Evolutionary conservation across 2,113 vertebrate species (phyloP).

Genomic region (Eurypyga helias): DNA sequence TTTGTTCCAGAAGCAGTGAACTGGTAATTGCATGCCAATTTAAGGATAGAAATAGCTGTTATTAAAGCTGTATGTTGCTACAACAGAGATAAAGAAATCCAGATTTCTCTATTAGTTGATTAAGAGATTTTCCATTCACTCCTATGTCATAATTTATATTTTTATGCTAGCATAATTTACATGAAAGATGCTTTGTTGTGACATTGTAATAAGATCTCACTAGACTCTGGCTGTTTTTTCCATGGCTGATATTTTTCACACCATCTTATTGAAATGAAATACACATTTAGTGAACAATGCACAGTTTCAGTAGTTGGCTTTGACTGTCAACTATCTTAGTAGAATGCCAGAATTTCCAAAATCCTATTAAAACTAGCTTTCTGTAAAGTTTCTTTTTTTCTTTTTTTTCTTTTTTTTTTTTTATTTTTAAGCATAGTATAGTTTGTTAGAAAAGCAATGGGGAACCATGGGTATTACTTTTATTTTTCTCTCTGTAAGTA

Average conservation of each 20-base stretch:
- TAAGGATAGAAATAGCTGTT: background rate
- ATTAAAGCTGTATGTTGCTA: background rate
- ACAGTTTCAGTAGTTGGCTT: background rate
- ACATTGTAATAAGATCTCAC: background rate
- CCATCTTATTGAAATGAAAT: slow-evolving; percentile 4
- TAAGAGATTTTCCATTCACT: background rate
- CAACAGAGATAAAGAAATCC: background rate
- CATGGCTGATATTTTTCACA: background rate
- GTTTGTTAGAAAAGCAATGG: slow-evolving; percentile 18
- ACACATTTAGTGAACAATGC: background rate
- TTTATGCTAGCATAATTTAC: background rate
- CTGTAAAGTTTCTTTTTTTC: background rate
- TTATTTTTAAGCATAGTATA: too few species aligned
- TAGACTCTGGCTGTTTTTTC: background rate
- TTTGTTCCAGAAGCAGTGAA: slow-evolving; percentile 4
- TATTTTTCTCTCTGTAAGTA: slow-evolving; percentile 8
- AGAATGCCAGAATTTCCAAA: background rate
- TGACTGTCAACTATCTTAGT: background rate
- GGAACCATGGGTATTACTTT: background rate
- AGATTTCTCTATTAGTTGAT: background rate
- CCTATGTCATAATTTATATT: background rate
- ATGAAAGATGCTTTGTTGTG: background rate
- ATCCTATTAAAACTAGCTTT: background rate
- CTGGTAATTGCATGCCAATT: slow-evolving; percentile 4
- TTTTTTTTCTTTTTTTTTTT: background rate